Evolutionary conservation across 2,797 vertebrate genomes (phyloP).

Genomic region (Microcaecilia unicolor): DNA sequence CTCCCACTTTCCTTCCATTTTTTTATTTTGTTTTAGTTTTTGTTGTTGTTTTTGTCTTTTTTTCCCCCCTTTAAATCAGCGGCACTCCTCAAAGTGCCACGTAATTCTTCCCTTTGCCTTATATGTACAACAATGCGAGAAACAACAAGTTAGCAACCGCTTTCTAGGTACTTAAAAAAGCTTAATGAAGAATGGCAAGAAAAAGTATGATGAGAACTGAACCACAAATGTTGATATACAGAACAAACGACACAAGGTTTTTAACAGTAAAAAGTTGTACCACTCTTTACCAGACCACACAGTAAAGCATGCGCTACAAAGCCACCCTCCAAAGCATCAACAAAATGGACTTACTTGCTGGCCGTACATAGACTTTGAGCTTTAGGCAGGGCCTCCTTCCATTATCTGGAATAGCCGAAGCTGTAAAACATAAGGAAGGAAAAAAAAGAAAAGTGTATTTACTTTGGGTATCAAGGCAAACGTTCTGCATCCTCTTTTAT

Average conservation of each 20-base stretch:
- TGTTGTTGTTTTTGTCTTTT: constrained; percentile 13
- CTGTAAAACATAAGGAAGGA: constrained; percentile 52
- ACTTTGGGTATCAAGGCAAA: constrained; percentile 11
- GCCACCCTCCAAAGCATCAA: constrained; percentile 28
- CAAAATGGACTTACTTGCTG: constrained; percentile 84
- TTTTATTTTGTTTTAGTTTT: constrained; percentile 25
- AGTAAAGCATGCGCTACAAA: constrained; percentile 43
- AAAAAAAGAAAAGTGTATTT: constrained; percentile 7
- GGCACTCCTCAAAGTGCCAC: constrained; percentile 43
- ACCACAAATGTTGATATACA: constrained; percentile 42
- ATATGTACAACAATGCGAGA: constrained; percentile 48
- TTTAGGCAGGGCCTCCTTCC: constrained; percentile 93
- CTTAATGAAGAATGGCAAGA: constrained; percentile 47
- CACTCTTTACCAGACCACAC: constrained; percentile 48
- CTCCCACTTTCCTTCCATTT: constrained; percentile 44
- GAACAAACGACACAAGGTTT: constrained; percentile 47
- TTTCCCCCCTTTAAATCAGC: constrained; percentile 31
- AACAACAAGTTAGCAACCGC: constrained; percentile 70
- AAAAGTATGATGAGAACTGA: constrained; percentile 46
- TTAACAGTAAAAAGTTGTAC: constrained; percentile 44
- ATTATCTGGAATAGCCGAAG: constrained; percentile 87
- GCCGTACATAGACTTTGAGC: constrained; percentile 95
- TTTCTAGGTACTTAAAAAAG: constrained; percentile 48
- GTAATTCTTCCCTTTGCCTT: constrained; percentile 31
- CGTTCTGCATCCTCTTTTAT: neutral